Conservation (phyloP, 1,140 invertebrate genomes). For the Conus betulinus region DNA sequence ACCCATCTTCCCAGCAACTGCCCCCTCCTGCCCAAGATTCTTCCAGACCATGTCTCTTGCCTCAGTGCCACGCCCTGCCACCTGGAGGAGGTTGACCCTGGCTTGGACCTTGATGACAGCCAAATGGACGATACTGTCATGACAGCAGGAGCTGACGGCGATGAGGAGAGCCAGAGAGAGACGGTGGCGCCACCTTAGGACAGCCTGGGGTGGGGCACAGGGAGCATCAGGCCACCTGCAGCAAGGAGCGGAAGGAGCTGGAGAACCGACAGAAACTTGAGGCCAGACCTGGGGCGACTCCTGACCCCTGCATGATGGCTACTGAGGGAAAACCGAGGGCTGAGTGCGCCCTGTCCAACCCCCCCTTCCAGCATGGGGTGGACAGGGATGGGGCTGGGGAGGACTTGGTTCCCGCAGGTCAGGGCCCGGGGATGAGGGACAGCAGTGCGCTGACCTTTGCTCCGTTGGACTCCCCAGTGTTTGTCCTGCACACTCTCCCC, state of each 20-base stretch:
- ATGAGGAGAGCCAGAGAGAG: not conserved
- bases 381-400: not conserved
- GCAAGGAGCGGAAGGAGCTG: slow-evolving; percentile 9
- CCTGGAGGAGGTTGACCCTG: not conserved
- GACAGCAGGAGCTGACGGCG: not conserved
- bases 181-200: not conserved
- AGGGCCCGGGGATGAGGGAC: not conserved
- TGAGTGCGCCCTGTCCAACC: not conserved
- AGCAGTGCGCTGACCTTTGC: not conserved
- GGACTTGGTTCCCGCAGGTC: too few relatives aligned
- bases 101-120: not conserved
- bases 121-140: too few relatives aligned
- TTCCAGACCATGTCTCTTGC: not conserved
- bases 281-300: not conserved
- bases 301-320: not conserved
- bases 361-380: not conserved
- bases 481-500: not conserved
- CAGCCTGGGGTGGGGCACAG: not conserved
- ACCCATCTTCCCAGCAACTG: not conserved
- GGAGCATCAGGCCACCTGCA: too few relatives aligned
- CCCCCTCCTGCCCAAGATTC: not conserved
- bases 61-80: not conserved
- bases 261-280: not conserved
- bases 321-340: not conserved
- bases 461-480: not conserved